Conservation (phyloP, 2,888 invertebrate genomes). For the Cephus pulcher region DNA sequence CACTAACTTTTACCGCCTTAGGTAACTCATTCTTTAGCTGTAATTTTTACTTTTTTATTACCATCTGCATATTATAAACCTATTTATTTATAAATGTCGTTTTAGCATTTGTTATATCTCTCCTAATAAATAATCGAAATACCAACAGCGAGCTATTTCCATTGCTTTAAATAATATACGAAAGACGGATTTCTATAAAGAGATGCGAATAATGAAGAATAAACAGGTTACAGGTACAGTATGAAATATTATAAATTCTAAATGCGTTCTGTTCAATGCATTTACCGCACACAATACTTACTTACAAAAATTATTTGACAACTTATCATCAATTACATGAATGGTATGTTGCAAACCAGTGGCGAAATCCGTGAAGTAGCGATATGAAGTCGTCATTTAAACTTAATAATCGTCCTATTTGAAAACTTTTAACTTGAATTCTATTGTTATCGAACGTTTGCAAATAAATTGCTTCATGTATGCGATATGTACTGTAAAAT, state of each 20-base stretch:
- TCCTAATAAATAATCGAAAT: no score
- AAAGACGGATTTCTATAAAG: neutral
- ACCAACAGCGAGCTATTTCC: no score
- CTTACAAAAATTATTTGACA: no score
- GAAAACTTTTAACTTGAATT: neutral
- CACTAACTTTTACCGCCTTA: neutral
- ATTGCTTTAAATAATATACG: neutral
- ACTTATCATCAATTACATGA: neutral
- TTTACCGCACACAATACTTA: neutral
- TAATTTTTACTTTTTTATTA: no score
- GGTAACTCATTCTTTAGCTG: neutral
- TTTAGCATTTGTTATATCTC: no score
- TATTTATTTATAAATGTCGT: no score
- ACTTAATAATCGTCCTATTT: neutral
- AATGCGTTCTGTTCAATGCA: neutral
- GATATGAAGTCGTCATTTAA: neutral
- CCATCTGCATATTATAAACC: no score
- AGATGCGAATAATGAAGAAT: neutral
- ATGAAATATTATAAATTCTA: neutral
- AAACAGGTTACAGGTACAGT: neutral
- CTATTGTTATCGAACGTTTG: neutral
- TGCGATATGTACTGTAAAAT: no score
- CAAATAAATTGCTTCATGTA: no score
- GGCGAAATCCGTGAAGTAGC: neutral
- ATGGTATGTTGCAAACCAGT: no score